Evolutionary conservation across 2,888 invertebrate species (phyloP).

Genomic region (Chrysomela aeneicollis): DNA sequence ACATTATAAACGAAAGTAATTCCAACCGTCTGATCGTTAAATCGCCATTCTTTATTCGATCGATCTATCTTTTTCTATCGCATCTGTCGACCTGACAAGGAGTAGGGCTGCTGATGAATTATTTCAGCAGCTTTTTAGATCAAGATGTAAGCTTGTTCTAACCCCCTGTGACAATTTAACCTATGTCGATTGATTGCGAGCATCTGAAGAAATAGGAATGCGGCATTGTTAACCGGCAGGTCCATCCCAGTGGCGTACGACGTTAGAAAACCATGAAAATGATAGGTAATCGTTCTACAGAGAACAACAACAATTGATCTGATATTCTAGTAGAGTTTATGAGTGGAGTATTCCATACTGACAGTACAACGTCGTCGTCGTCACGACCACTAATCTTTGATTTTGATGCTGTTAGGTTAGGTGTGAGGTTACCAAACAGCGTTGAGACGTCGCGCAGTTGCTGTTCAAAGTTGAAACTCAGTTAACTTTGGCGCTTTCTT

Average conservation of each 20-base stretch:
- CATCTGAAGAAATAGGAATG: constrained; percentile 22
- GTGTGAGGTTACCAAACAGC: no score
- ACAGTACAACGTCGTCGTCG: no score
- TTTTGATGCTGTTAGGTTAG: no score
- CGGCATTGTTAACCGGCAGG: constrained; percentile 20
- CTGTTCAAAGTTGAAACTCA: no score
- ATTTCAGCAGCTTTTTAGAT: constrained; percentile 23
- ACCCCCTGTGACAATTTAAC: constrained; percentile 35
- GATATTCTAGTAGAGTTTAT: no score
- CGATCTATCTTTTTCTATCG: constrained; percentile 3
- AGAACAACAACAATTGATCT: no score
- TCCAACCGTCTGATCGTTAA: background rate
- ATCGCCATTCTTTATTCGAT: background rate
- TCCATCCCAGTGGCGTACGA: constrained; percentile 16
- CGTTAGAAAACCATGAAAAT: no score
- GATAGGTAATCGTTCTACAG: no score
- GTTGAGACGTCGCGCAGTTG: no score
- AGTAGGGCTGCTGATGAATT: background rate
- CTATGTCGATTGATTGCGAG: constrained; percentile 34
- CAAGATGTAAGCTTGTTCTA: constrained; percentile 20
- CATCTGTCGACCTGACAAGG: background rate
- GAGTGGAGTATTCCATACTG: no score
- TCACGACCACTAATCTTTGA: no score
- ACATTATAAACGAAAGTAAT: background rate
- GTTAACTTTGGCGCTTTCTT: no score